These are phyloP conservation scores for Morpho helenor DNA, from an alignment of 2,888 invertebrate genomes.

Conservation along the genomic window DNA sequence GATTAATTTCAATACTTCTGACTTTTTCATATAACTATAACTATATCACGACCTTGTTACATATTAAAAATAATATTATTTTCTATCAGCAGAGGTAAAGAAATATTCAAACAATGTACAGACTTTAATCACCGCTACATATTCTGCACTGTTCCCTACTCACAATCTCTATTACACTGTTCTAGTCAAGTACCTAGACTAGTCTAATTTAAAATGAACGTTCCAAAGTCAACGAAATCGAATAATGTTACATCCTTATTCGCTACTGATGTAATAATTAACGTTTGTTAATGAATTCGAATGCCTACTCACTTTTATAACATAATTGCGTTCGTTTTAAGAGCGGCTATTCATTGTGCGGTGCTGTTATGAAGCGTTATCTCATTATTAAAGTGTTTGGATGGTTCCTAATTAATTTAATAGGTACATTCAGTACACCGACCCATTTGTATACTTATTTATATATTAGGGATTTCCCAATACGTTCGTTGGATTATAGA, in stretches of 20 bases:
- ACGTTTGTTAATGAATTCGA: slow-evolving; percentile 67
- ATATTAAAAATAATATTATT: no score
- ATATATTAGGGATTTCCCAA: neutral
- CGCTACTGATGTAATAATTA: slow-evolving; percentile 71
- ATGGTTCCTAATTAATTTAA: slow-evolving; percentile 17
- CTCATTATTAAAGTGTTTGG: slow-evolving; percentile 14
- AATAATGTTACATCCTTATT: slow-evolving; percentile 3
- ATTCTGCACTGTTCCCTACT: no score
- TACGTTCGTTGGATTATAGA: neutral
- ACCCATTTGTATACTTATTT: slow-evolving; percentile 5
- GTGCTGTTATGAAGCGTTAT: slow-evolving; percentile 11
- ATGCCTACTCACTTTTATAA: slow-evolving; percentile 61
- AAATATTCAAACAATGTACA: no score
- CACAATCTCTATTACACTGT: no score
- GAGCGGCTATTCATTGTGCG: slow-evolving; percentile 49
- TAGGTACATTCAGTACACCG: slow-evolving; percentile 10
- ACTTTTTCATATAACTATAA: no score
- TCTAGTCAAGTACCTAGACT: no score
- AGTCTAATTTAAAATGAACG: no score
- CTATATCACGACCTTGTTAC: no score
- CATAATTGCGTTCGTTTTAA: slow-evolving; percentile 56
- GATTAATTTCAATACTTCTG: no score
- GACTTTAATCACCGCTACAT: no score
- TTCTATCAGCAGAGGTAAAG: no score
- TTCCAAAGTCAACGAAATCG: neutral